Evolutionary conservation across 2,113 vertebrate species (phyloP).

Genomic region (Semnopithecus entellus): DNA sequence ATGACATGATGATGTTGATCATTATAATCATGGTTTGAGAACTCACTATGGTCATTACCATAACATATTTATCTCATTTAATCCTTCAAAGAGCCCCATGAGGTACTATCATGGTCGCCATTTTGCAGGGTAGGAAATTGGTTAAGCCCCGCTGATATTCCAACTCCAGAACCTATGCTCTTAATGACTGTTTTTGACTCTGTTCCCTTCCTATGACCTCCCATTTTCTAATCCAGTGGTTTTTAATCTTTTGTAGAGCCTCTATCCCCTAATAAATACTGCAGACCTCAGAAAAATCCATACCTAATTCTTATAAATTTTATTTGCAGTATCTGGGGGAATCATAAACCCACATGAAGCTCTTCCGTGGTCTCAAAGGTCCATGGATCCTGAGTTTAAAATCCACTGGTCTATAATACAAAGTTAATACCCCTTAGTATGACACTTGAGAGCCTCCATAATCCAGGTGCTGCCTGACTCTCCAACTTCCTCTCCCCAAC

Average conservation of each 20-base stretch:
- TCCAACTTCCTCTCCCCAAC: background rate
- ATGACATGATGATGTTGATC: background rate
- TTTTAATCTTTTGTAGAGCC: background rate
- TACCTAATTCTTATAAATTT: background rate
- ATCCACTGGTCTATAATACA: background rate
- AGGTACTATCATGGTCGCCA: background rate
- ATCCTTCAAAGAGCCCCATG: background rate
- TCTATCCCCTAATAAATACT: background rate
- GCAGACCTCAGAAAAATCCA: background rate
- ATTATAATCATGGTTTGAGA: background rate
- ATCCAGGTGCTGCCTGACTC: background rate
- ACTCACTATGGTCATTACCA: background rate
- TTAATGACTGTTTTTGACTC: background rate
- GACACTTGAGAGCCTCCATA: background rate
- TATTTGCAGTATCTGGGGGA: background rate
- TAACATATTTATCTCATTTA: background rate
- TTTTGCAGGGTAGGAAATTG: background rate
- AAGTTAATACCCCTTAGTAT: background rate
- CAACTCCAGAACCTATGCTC: background rate
- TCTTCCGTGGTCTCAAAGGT: background rate
- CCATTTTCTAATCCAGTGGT: background rate
- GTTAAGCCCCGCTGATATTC: background rate
- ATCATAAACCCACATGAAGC: background rate
- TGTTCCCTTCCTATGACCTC: background rate
- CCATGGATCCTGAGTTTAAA: background rate